Evolutionary conservation across 2,888 invertebrate species (phyloP).

Genomic region (Rhagium mordax): DNA sequence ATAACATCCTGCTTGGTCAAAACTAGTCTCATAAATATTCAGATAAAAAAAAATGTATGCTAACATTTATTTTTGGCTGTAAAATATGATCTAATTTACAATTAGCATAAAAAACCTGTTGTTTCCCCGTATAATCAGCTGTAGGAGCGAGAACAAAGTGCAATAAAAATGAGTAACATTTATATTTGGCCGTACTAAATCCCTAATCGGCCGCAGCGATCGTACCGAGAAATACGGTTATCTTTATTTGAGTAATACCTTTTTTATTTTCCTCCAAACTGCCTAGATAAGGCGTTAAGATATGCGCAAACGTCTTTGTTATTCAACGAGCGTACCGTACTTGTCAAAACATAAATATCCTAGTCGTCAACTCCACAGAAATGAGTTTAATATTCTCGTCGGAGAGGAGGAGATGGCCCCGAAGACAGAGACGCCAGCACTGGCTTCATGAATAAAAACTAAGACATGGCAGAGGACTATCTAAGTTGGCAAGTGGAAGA

Average conservation of each 20-base stretch:
- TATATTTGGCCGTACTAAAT: constrained; percentile 8
- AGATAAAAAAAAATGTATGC: not conserved
- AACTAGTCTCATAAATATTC: not conserved
- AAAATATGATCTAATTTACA: not conserved
- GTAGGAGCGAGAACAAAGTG: not conserved
- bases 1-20: not conserved
- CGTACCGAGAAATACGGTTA: constrained; percentile 21
- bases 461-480: constrained; percentile 25
- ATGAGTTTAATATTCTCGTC: constrained; percentile 27
- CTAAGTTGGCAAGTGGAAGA: constrained; percentile 37
- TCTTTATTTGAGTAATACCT: constrained; percentile 17
- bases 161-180: constrained; percentile 10
- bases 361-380: constrained; percentile 34
- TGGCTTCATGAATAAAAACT: constrained; percentile 38
- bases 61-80: not conserved
- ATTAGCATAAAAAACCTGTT: constrained; percentile 5
- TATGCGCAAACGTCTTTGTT: constrained; percentile 46
- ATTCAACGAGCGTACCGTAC: constrained; percentile 37
- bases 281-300: constrained; percentile 43
- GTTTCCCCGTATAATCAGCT: not conserved
- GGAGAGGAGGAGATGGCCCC: constrained; percentile 16
- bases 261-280: constrained; percentile 38
- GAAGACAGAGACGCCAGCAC: constrained; percentile 16
- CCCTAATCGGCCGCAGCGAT: constrained; percentile 11
- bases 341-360: constrained; percentile 41